Evolutionary conservation across 2,888 invertebrate genomes (phyloP), one percentile per base, ranked within the genome.

Genomic region (Xiphydria camelus): DNA sequence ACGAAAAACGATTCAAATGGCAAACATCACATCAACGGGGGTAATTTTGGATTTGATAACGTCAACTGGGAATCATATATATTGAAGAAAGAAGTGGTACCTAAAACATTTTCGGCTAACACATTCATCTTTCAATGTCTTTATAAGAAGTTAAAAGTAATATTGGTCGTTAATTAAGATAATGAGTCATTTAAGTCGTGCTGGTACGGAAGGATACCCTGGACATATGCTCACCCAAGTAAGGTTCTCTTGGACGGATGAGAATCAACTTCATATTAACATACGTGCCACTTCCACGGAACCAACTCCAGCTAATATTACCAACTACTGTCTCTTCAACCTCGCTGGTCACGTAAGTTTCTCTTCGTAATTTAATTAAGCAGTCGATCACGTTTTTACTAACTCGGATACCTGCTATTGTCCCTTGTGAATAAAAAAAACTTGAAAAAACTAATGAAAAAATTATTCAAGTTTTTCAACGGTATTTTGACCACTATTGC

Each of bases 281-380:
- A 82, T 80, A 58, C 68, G 68, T 31, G 83, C 82, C 0, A 77
- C 74, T 2, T 73, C 79, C 1, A 79, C 77, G 5, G 76, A 76
- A 49, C 64, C 79, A 1, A 83, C 82, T 0, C 79, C 81, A 1
- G 68, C 82, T 40, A 82, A 80, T 59, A 62, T 85, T 29, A 81
- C 81, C 14, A 81, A 79, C 60, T 82, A 83, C 64, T 76, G 80
- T 25, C 82, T 82, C 55, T 83, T 84, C 67, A 86, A 86, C 67
- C 70, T 86, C 4, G 80, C 79, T 29, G 84, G 84, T 6, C 81
- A 83, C 61, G 83, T 81, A 63, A 66, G 73, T 57, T n/a, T n/a
- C n/a, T n/a, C 40, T 17, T 4, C 14, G n/a, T 4, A 20, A 4
- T 18, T n/a, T 4, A n/a, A 22, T 21, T 57, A 51, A 41, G 14